Conservation (phyloP, 2,797 vertebrate species). For the Crotalus adamanteus region DNA sequence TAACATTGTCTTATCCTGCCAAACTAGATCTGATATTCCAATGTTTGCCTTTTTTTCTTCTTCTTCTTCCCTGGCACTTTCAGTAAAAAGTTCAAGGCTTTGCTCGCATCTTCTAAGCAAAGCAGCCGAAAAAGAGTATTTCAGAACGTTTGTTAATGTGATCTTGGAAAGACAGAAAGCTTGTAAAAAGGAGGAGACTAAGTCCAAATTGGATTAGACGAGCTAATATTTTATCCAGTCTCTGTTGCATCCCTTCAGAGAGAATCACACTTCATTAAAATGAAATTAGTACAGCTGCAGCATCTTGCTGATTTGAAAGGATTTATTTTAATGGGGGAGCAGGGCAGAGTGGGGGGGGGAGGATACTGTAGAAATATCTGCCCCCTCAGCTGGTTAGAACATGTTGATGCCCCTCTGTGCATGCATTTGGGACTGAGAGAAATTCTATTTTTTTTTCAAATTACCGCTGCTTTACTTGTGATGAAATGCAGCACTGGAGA, state of each 20-base stretch:
- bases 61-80: not conserved
- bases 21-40: slow-evolving; percentile 24
- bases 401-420: not conserved
- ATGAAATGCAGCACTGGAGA: slow-evolving; percentile 16
- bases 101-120: slow-evolving; percentile 32
- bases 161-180: slow-evolving; percentile 36
- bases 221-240: slow-evolving; percentile 9
- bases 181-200: slow-evolving; percentile 10
- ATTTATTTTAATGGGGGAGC: not conserved
- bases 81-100: slow-evolving; percentile 39
- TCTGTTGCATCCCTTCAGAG: slow-evolving; percentile 16
- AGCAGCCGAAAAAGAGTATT: not conserved
- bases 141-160: slow-evolving; percentile 36
- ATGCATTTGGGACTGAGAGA: slow-evolving; percentile 21
- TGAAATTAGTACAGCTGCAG: not conserved
- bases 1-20: slow-evolving; percentile 20
- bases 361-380: not conserved
- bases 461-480: slow-evolving; percentile 24
- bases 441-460: not conserved
- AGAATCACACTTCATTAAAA: slow-evolving; percentile 22
- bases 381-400: not conserved
- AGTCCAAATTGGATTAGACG: slow-evolving; percentile 22
- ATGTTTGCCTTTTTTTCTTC: not conserved
- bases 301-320: not conserved
- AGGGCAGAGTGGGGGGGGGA: not conserved